These are phyloP conservation scores for Poecile montanus DNA, from an alignment of 2,797 vertebrate species.

Conservation along the genomic window DNA sequence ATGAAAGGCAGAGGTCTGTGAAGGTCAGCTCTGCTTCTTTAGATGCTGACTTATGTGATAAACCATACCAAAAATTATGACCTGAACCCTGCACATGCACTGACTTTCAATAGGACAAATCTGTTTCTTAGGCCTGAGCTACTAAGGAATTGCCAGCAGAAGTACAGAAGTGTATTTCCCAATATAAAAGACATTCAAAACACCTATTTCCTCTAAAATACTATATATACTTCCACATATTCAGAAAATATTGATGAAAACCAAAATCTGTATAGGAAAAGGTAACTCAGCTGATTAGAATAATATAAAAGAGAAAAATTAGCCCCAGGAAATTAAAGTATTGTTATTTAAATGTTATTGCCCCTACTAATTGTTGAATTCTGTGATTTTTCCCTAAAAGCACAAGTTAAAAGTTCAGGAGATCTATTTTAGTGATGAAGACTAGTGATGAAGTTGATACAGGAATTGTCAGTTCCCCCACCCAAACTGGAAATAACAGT, in stretches of 20 bases:
- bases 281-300: background rate
- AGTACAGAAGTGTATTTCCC: background rate
- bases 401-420: background rate
- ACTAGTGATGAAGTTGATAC: background rate
- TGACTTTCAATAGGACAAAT: background rate
- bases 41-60: background rate
- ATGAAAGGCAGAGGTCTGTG: background rate
- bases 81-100: background rate
- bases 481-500: background rate
- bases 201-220: background rate
- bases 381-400: background rate
- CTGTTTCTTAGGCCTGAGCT: background rate
- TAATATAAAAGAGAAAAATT: background rate
- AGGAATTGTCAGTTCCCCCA: background rate
- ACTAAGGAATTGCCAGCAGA: background rate
- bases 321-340: background rate
- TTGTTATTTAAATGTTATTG: background rate
- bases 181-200: background rate
- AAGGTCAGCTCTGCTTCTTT: background rate
- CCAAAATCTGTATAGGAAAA: background rate
- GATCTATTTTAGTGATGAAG: background rate
- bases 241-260: background rate
- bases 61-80: background rate
- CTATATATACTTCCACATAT: background rate
- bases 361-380: background rate